Evolutionary conservation across 2,797 vertebrate genomes (phyloP).

Genomic region (Melanogrammus aeglefinus): DNA sequence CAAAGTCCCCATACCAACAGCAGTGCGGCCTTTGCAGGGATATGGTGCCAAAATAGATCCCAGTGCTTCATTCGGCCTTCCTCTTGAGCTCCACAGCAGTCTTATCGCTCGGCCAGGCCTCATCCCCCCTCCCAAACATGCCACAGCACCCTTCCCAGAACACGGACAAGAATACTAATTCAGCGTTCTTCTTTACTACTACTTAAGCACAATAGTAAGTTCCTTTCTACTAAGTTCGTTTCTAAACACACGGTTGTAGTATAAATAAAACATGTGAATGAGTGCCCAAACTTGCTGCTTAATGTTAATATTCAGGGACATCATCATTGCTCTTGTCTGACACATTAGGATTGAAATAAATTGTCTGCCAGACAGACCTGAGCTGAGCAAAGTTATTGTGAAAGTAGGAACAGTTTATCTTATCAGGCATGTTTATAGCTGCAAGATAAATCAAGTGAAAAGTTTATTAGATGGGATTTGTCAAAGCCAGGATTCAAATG

Average conservation of each 20-base stretch:
- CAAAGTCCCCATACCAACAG: conserved; percentile 40
- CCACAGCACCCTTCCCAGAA: conserved; percentile 50
- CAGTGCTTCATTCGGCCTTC: conserved; percentile 66
- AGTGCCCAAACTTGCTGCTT: background rate
- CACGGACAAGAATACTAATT: conserved; percentile 68
- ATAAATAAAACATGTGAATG: background rate
- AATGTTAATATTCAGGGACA: background rate
- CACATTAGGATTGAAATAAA: background rate
- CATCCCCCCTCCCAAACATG: conserved; percentile 32
- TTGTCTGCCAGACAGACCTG: background rate
- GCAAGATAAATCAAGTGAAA: background rate
- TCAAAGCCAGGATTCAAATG: background rate
- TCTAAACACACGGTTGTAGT: background rate
- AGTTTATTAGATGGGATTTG: background rate
- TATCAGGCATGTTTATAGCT: background rate
- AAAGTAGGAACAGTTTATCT: background rate
- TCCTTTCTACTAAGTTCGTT: conserved; percentile 13
- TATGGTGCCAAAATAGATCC: conserved; percentile 57
- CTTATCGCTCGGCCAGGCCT: conserved; percentile 38
- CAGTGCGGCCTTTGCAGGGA: conserved; percentile 44
- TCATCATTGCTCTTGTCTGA: background rate
- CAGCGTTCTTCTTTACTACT: conserved; percentile 39
- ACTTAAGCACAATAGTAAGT: conserved; percentile 35
- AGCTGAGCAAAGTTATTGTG: background rate
- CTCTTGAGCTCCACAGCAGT: conserved; percentile 36